phyloP scores from a whole-genome alignment of 2,113 vertebrate genomes.

The Ceratotherium simum region DNA sequence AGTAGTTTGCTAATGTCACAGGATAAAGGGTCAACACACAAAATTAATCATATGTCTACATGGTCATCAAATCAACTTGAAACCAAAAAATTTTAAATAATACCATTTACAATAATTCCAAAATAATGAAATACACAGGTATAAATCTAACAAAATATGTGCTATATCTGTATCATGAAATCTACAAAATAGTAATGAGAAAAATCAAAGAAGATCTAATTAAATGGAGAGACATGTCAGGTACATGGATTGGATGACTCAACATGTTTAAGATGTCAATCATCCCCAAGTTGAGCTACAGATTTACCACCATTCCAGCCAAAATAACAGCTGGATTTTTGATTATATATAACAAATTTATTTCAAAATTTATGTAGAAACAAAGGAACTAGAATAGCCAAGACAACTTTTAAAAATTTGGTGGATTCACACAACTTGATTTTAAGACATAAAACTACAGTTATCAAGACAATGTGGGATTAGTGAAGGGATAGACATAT shows the following conservation, averaged over 20 bases:
- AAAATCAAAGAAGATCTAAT: background rate
- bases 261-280: background rate
- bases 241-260: background rate
- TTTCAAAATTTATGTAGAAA: background rate
- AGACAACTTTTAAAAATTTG: background rate
- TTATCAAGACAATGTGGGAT: background rate
- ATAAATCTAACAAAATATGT: constrained; percentile 2
- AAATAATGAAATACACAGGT: background rate
- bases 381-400: background rate
- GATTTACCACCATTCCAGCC: background rate
- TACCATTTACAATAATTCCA: background rate
- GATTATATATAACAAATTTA: background rate
- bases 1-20: background rate
- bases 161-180: constrained; percentile 47
- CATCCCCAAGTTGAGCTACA: background rate
- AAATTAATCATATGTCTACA: background rate
- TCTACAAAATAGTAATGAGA: background rate
- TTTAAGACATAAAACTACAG: background rate
- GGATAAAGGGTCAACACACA: background rate
- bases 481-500: background rate
- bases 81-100: background rate
- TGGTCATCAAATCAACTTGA: background rate
- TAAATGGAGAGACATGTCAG: background rate
- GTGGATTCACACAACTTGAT: background rate
- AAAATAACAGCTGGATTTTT: background rate